These are phyloP conservation scores for Chloroceryle inda DNA, from an alignment of 2,797 vertebrate genomes.

Conservation along the genomic window DNA sequence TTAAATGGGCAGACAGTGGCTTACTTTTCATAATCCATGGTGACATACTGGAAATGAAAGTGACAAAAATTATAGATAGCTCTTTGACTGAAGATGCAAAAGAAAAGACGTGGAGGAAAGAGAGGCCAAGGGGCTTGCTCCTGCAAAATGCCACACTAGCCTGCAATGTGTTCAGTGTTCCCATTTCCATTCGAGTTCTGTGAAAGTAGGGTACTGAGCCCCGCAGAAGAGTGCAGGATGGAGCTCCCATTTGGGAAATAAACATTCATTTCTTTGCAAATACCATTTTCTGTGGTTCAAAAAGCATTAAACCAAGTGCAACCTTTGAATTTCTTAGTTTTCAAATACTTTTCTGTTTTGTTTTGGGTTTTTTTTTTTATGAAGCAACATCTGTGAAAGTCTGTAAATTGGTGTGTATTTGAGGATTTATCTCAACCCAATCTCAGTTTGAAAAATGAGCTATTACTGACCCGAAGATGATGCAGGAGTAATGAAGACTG, in stretches of 20 bases:
- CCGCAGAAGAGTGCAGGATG: neutral
- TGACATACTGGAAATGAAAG: conserved; percentile 44
- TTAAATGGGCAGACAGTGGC: neutral
- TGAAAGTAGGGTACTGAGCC: neutral
- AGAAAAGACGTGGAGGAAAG: conserved; percentile 10
- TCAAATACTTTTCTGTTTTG: neutral
- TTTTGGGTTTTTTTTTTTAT: neutral
- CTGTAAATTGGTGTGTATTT: neutral
- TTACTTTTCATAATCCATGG: conserved; percentile 58
- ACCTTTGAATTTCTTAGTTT: neutral
- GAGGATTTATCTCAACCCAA: neutral
- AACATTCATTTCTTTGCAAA: neutral
- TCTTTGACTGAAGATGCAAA: neutral
- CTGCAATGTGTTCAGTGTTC: rapidly evolving
- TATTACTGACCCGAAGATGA: neutral
- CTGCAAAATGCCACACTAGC: neutral
- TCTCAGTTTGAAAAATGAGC: neutral
- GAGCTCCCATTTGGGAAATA: neutral
- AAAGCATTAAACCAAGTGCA: neutral
- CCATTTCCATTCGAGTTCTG: neutral
- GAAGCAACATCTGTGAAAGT: neutral
- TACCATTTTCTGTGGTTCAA: neutral
- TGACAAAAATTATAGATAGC: conserved; percentile 36
- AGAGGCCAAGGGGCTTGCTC: neutral
- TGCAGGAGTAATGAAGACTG: neutral